A percentile compares a stretch with the other conserved stretches of the same genome.
Evolutionary conservation across 2,113 vertebrate genomes (phyloP).

Genomic region (rat (Rattus norvegicus)): DNA sequence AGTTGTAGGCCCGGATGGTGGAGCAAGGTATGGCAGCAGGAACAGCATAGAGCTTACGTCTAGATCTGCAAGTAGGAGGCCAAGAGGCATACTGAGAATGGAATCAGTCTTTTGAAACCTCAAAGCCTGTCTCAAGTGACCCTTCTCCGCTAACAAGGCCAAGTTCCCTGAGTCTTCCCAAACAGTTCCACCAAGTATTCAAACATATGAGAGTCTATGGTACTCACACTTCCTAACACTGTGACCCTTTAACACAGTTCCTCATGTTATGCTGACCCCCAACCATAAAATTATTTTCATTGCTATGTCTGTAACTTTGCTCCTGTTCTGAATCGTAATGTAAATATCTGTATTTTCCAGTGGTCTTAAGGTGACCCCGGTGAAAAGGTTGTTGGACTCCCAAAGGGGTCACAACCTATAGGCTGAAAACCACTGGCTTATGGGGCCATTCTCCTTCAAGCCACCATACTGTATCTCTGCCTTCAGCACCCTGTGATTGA

Average conservation of each 20-base stretch:
- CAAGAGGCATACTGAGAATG: not conserved
- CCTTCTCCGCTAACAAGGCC: not conserved
- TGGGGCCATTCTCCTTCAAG: not conserved
- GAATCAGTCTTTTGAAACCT: not conserved
- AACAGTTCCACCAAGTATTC: not conserved
- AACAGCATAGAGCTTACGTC: not conserved
- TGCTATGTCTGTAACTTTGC: not conserved
- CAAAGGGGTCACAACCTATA: not conserved
- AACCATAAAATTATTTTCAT: not conserved
- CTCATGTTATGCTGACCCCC: too few species aligned
- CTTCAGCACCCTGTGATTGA: not conserved
- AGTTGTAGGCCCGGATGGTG: not conserved
- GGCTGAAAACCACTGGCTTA: not conserved
- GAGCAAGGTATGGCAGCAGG: not conserved
- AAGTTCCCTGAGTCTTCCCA: not conserved
- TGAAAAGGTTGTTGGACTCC: too few species aligned
- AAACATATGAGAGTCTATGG: too few species aligned
- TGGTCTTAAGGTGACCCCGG: not conserved
- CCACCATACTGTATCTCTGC: too few species aligned
- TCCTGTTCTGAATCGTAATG: too few species aligned
- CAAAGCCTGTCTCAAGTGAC: not conserved
- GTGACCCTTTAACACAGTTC: too few species aligned
- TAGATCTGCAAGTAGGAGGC: too few species aligned
- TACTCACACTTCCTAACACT: not conserved
- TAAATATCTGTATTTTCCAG: not conserved